Conservation (phyloP, 1,140 invertebrate genomes). For the Lepidostoma basale region DNA sequence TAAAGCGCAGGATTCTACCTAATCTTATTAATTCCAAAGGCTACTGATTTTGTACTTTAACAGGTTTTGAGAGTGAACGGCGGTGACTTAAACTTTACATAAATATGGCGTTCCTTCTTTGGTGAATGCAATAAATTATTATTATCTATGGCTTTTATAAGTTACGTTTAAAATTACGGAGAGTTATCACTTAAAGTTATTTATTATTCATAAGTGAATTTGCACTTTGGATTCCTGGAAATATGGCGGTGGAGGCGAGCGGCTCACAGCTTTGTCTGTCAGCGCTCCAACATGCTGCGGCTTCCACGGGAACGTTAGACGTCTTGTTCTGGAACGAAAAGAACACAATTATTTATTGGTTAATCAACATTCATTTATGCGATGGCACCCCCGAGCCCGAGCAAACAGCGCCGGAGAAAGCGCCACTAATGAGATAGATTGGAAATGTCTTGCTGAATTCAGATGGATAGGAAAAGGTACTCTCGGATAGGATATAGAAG, state of each 20-base stretch:
- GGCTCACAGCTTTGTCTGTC: constrained; percentile 37
- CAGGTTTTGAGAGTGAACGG: constrained; percentile 29
- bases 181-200: constrained; percentile 23
- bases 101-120: constrained; percentile 39
- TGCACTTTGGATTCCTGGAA: constrained; percentile 45
- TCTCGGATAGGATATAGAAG: no score
- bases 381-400: no score
- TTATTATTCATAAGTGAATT: constrained; percentile 46
- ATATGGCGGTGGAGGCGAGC: constrained; percentile 20
- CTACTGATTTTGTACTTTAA: constrained; percentile 44
- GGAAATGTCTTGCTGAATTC: no score
- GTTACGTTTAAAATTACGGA: constrained; percentile 13
- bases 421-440: no score
- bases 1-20: constrained; percentile 40
- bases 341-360: no score
- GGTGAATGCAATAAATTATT: constrained; percentile 28
- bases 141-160: constrained; percentile 15
- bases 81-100: constrained; percentile 24
- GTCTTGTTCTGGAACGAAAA: background rate
- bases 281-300: constrained; percentile 3
- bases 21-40: constrained; percentile 34
- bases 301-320: no score
- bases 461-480: no score
- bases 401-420: no score
- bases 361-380: no score